Conservation (phyloP, 2,888 invertebrate genomes). For the Sceliomorpha sp. region DNA sequence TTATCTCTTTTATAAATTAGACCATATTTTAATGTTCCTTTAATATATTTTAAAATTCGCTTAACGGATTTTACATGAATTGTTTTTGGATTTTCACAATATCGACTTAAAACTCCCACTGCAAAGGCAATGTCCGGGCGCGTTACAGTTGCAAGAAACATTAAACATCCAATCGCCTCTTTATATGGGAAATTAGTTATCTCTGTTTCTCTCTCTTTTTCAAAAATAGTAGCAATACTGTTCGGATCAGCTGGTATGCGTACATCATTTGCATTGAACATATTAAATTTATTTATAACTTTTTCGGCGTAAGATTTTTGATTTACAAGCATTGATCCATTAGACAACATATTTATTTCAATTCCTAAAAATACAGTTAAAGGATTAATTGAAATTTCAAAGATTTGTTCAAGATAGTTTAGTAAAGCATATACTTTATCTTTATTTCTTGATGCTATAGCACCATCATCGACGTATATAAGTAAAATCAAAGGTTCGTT, state of each 20-base stretch:
- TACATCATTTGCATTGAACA: slow-evolving; percentile 19
- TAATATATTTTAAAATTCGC: too few species aligned
- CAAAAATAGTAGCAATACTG: slow-evolving; percentile 21
- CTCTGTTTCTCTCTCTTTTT: slow-evolving; percentile 5
- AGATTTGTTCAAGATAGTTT: slow-evolving; percentile 22
- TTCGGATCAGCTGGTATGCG: slow-evolving; percentile 28
- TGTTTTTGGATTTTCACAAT: too few species aligned
- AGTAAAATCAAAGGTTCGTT: too few species aligned
- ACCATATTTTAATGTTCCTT: too few species aligned
- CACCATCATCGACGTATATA: slow-evolving; percentile 26
- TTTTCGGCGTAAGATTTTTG: slow-evolving; percentile 35
- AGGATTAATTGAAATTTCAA: slow-evolving; percentile 18
- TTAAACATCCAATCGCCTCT: slow-evolving; percentile 24
- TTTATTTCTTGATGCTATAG: slow-evolving; percentile 15
- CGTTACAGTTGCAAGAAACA: slow-evolving; percentile 14
- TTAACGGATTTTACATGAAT: too few species aligned
- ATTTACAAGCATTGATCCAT: slow-evolving; percentile 26
- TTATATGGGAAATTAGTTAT: slow-evolving; percentile 21
- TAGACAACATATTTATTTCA: slow-evolving; percentile 27
- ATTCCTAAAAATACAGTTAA: slow-evolving; percentile 30
- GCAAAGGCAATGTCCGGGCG: too few species aligned
- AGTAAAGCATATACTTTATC: slow-evolving; percentile 4
- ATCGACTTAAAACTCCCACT: too few species aligned
- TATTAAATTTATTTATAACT: slow-evolving; percentile 27
- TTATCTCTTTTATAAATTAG: too few species aligned